Percentiles rank a stretch among this genome's conserved stretches.
phyloP scores from a whole-genome alignment of 1,140 invertebrate species.

The Brachionus calyciflorus region DNA sequence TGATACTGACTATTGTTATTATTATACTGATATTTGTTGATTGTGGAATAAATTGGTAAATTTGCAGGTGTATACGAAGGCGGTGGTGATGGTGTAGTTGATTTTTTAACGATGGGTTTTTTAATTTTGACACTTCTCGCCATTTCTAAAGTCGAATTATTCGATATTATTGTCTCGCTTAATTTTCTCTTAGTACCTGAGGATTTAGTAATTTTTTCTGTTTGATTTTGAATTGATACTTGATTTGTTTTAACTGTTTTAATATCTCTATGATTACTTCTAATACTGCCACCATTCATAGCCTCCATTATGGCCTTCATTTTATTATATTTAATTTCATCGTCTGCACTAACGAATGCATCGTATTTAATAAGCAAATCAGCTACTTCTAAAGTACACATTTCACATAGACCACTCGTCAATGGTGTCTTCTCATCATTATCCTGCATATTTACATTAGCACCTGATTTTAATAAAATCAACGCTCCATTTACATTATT shows the following conservation, averaged over 20 bases:
- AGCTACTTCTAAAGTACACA: constrained; percentile 33
- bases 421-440: constrained; percentile 39
- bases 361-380: constrained; percentile 36
- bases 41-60: background rate
- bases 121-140: background rate
- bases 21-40: background rate
- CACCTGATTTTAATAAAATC: constrained; percentile 20
- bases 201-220: background rate
- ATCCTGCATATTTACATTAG: constrained; percentile 46
- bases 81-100: background rate
- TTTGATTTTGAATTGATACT: background rate
- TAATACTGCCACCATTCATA: background rate
- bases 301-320: constrained; percentile 32
- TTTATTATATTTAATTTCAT: constrained; percentile 36
- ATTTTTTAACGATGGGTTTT: background rate
- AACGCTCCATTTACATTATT: constrained; percentile 9
- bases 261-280: background rate
- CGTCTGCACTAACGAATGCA: constrained; percentile 37
- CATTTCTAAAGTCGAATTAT: background rate
- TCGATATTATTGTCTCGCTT: background rate
- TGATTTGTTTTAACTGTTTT: background rate
- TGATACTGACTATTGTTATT: background rate
- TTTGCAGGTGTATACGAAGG: background rate
- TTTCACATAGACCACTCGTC: background rate
- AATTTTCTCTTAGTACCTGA: background rate